phyloP scores from a whole-genome alignment of 2,797 vertebrate genomes.

The Pogoniulus pusillus region DNA sequence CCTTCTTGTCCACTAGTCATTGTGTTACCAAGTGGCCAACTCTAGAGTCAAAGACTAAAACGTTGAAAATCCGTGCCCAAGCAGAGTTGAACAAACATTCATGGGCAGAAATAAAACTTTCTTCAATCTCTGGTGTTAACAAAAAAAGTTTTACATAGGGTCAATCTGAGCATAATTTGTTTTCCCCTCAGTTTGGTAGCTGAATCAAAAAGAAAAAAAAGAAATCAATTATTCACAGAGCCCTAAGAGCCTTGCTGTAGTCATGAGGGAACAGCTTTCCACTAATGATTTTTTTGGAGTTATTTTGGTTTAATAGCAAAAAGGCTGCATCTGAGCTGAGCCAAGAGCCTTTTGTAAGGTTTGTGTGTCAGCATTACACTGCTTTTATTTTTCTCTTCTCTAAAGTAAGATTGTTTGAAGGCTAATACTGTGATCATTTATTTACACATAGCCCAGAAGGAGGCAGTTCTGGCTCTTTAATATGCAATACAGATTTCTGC shows the following conservation, averaged over 20 bases:
- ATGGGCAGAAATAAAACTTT: not conserved
- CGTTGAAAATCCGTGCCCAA: not conserved
- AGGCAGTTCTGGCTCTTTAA: slow-evolving; percentile 49
- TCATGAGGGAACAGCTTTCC: slow-evolving; percentile 24
- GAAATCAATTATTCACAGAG: slow-evolving; percentile 50
- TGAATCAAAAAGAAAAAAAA: not conserved
- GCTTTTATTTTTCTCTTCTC: slow-evolving; percentile 46
- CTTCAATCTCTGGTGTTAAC: not conserved
- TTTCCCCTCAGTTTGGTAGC: not conserved
- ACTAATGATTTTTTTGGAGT: slow-evolving; percentile 22
- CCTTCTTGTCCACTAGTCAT: not conserved
- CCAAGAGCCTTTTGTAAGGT: slow-evolving; percentile 52
- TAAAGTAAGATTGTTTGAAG: slow-evolving; percentile 59
- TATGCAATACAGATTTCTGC: slow-evolving; percentile 35
- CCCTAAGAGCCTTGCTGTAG: slow-evolving; percentile 3
- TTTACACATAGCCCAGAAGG: slow-evolving; percentile 66
- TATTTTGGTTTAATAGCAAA: slow-evolving; percentile 49
- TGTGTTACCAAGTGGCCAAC: not conserved
- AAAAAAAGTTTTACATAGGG: not conserved
- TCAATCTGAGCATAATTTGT: slow-evolving; percentile 7
- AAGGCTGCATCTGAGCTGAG: slow-evolving; percentile 19
- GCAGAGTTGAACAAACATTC: not conserved
- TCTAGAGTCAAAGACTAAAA: not conserved
- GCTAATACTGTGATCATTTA: slow-evolving; percentile 69
- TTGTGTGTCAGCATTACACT: slow-evolving; percentile 43